Evolutionary conservation across 1,140 invertebrate genomes (phyloP).

Genomic region (Rhopalosiphum padi): DNA sequence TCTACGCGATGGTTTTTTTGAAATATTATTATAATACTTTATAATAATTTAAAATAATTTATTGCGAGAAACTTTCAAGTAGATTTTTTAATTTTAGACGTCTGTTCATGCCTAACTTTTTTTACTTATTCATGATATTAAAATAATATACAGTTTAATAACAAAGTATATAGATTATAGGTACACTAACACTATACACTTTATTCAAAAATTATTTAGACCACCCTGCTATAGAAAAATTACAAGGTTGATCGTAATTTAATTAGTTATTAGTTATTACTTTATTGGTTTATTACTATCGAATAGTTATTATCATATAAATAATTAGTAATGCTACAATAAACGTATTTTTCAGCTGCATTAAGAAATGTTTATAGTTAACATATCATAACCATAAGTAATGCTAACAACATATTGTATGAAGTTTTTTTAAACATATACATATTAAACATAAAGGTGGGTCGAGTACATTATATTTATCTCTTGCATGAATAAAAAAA

Average conservation of each 20-base stretch:
- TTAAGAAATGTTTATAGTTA: background rate
- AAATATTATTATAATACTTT: background rate
- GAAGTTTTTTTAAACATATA: background rate
- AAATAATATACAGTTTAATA: background rate
- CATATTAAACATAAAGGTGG: background rate
- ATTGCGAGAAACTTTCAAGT: background rate
- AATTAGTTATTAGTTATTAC: background rate
- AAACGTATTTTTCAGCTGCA: background rate
- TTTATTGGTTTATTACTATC: background rate
- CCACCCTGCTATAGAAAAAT: background rate
- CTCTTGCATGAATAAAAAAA: background rate
- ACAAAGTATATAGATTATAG: background rate
- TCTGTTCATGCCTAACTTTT: background rate
- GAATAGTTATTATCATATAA: background rate
- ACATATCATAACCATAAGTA: background rate
- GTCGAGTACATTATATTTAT: background rate
- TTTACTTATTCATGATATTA: background rate
- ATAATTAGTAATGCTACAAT: background rate
- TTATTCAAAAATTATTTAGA: background rate
- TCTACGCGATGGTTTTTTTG: background rate
- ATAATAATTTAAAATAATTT: background rate
- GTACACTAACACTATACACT: background rate
- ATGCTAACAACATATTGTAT: background rate
- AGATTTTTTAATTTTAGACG: background rate
- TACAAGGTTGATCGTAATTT: background rate